Percentiles rank a stretch among this genome's conserved stretches.
Conservation (phyloP, 1,140 invertebrate genomes). For the Wasmannia auropunctata region DNA sequence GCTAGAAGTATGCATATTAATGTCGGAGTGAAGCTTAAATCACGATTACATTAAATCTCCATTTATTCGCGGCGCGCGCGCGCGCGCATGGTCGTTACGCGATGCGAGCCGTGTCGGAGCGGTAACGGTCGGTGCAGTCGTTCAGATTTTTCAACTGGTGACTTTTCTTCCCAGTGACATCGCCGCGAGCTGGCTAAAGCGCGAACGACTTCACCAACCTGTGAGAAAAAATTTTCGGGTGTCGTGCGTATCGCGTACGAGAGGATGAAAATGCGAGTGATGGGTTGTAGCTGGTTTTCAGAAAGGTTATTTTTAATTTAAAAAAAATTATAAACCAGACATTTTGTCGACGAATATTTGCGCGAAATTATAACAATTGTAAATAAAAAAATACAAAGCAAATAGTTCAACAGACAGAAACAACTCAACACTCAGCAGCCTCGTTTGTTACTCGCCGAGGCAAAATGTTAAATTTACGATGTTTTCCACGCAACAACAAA, state of each 20-base stretch:
- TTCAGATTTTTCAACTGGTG: slow-evolving; percentile 40
- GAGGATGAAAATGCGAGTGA: neutral
- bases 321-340: neutral
- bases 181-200: slow-evolving; percentile 1
- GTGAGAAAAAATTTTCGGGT: neutral
- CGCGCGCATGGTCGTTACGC: slow-evolving; percentile 8
- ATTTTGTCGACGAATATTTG: neutral
- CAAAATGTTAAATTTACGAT: neutral
- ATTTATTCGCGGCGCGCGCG: slow-evolving; percentile 21
- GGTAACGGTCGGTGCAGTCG: slow-evolving; percentile 8
- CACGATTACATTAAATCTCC: slow-evolving; percentile 53
- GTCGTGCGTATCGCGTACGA: neutral
- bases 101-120: neutral
- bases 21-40: slow-evolving; percentile 9
- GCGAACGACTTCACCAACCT: slow-evolving; percentile 31
- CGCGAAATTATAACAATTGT: neutral
- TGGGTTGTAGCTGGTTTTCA: too few relatives aligned
- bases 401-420: neutral
- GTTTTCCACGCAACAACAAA: slow-evolving; percentile 1
- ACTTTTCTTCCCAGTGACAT: slow-evolving; percentile 9
- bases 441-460: neutral
- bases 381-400: neutral
- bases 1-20: slow-evolving; percentile 31
- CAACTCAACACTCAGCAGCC: neutral
- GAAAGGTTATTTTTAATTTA: neutral